A percentile compares a stretch with the other conserved stretches of the same genome.
These are phyloP conservation scores for Muscicapa comitata DNA, from an alignment of 2,797 vertebrate genomes.

Conservation along the genomic window DNA sequence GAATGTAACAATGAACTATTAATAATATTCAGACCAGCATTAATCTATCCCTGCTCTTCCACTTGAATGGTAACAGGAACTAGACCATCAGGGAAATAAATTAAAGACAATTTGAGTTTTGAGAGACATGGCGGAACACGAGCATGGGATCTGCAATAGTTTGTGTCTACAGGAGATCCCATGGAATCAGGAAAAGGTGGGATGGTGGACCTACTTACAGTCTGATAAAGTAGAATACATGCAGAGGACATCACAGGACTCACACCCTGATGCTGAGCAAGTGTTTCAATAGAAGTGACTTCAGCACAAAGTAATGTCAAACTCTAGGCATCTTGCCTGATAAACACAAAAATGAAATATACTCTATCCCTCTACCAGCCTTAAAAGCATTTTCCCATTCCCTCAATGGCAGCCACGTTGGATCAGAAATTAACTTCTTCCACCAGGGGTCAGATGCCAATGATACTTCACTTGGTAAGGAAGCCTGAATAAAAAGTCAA, in stretches of 20 bases:
- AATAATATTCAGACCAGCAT: conserved; percentile 18
- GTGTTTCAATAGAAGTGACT: neutral
- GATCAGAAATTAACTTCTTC: neutral
- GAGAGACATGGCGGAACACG: neutral
- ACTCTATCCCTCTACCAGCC: fast-evolving
- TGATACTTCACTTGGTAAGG: neutral
- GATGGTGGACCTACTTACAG: neutral
- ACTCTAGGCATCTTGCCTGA: neutral
- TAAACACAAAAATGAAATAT: neutral
- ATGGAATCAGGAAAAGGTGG: neutral
- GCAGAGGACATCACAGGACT: neutral
- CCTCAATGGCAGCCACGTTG: neutral
- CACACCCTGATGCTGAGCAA: neutral
- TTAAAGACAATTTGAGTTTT: neutral
- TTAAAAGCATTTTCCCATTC: neutral
- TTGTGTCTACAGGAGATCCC: neutral
- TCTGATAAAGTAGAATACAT: neutral
- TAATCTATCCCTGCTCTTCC: neutral
- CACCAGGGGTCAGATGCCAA: neutral
- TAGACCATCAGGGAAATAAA: conserved; percentile 19
- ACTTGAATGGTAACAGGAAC: neutral
- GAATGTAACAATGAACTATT: neutral
- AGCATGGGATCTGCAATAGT: neutral
- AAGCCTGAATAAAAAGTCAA: neutral
- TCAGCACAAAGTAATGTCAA: neutral